Conservation (phyloP, 2,888 invertebrate species). For the Gryllus longicercus region DNA sequence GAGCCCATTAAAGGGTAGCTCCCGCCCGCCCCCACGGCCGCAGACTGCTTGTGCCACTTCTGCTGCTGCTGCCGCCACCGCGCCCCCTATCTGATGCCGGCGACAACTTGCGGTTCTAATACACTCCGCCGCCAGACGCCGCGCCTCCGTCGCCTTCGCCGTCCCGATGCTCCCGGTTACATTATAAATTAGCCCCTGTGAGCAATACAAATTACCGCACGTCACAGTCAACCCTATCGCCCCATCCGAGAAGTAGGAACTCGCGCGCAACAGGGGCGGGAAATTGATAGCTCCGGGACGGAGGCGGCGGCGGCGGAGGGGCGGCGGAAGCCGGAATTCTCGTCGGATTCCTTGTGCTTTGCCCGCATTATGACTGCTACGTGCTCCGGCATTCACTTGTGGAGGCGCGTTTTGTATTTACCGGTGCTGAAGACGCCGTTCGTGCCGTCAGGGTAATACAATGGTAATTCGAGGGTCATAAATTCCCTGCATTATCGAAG, state of each 20-base stretch:
- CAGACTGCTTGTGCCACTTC: neutral
- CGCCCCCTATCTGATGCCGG: conserved; percentile 17
- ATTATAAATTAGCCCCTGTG: neutral
- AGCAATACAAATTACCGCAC: neutral
- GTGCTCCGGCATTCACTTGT: too few species aligned
- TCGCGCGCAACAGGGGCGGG: neutral
- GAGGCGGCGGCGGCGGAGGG: neutral
- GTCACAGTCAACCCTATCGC: conserved; percentile 2
- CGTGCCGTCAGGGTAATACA: too few species aligned
- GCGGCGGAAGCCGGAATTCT: neutral
- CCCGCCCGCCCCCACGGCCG: neutral
- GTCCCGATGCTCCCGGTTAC: neutral
- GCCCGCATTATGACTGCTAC: too few species aligned
- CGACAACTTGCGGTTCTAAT: conserved; percentile 2
- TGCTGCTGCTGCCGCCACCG: neutral
- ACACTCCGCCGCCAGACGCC: neutral
- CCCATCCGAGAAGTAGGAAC: conserved; percentile 1
- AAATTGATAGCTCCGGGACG: neutral
- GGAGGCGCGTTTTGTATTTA: too few species aligned
- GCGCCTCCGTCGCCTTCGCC: neutral
- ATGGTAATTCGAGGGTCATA: too few species aligned
- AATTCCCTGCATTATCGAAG: too few species aligned
- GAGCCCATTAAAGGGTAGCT: neutral
- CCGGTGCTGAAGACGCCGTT: too few species aligned
- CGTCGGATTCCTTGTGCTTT: neutral